Conservation (phyloP, 1,140 invertebrate genomes). For the Galendromus occidentalis region DNA sequence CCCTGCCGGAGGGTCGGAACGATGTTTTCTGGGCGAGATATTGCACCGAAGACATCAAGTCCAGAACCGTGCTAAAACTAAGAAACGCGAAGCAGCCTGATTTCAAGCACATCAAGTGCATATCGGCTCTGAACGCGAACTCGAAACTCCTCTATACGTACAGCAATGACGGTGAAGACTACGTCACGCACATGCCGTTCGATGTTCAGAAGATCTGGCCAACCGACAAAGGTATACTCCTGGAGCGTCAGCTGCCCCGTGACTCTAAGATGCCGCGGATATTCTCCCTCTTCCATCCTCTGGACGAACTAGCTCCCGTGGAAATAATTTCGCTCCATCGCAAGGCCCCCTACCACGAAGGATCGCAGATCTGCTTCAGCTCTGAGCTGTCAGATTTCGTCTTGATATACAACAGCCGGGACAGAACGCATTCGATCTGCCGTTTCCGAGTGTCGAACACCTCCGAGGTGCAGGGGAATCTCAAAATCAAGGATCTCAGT, state of each 20-base stretch:
- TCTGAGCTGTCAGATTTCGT: neutral
- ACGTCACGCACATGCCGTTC: conserved; percentile 12
- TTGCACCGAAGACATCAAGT: neutral
- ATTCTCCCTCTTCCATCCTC: conserved; percentile 61
- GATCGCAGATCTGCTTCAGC: neutral
- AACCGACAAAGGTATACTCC: conserved; percentile 50
- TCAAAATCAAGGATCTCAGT: neutral
- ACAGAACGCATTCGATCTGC: neutral
- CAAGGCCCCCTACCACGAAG: neutral
- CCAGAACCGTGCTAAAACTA: neutral
- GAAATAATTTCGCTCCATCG: conserved; percentile 14
- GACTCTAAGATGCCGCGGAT: conserved; percentile 33
- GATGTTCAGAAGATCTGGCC: conserved; percentile 43
- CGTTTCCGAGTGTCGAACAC: neutral
- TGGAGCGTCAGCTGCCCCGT: conserved; percentile 33
- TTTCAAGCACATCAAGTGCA: neutral
- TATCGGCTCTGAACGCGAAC: neutral
- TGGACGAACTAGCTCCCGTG: conserved; percentile 66
- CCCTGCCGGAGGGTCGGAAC: neutral
- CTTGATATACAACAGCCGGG: neutral
- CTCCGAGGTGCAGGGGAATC: neutral
- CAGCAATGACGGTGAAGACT: conserved; percentile 5
- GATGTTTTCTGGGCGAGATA: conserved; percentile 5
- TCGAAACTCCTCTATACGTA: neutral
- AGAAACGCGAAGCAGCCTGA: neutral